phyloP scores from a whole-genome alignment of 2,113 vertebrate genomes.

The Tachysurus vachellii region DNA sequence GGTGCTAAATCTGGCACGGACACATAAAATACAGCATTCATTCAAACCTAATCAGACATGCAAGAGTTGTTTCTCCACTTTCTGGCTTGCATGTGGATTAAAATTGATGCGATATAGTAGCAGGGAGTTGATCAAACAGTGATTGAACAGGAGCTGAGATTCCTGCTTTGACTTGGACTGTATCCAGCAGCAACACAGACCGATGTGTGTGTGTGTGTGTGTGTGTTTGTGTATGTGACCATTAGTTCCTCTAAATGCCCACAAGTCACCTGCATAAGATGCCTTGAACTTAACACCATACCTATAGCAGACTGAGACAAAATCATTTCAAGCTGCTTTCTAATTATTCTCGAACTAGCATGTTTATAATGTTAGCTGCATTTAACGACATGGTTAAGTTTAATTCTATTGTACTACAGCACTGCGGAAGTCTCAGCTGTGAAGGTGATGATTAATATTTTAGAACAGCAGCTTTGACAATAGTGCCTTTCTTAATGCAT shows the following conservation, averaged over 20 bases:
- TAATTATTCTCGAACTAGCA: background rate
- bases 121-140: background rate
- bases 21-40: background rate
- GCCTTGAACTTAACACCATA: background rate
- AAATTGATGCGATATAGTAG: background rate
- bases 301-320: background rate
- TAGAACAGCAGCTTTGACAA: background rate
- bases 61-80: background rate
- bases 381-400: background rate
- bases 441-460: background rate
- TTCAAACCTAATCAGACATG: background rate
- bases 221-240: background rate
- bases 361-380: background rate
- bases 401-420: background rate
- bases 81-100: background rate
- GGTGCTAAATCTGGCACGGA: background rate
- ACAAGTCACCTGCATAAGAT: slow-evolving; percentile 7
- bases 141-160: background rate
- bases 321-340: background rate
- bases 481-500: background rate
- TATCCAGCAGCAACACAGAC: background rate
- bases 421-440: background rate
- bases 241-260: background rate
- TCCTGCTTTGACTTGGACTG: slow-evolving; percentile 5
- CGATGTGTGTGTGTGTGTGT: background rate